phyloP scores from a whole-genome alignment of 2,888 invertebrate genomes.

The Abrostola tripartita region DNA sequence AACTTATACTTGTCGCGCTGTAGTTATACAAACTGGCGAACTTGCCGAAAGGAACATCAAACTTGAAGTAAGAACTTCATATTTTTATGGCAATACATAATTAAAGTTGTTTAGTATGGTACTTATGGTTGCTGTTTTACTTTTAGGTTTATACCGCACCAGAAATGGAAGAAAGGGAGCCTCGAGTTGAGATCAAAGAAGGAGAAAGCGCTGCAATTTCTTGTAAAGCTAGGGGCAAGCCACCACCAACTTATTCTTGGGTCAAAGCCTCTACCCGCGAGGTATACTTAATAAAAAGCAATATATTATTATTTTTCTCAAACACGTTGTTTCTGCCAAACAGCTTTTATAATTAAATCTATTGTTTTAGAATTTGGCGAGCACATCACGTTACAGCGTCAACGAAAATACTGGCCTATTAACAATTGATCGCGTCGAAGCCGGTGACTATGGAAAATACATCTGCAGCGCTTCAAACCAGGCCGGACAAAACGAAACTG shows the following conservation, averaged over 20 bases:
- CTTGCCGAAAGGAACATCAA: conserved; percentile 93
- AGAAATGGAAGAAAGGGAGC: conserved; percentile 90
- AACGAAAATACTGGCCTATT: conserved; percentile 91
- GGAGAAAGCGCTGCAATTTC: conserved; percentile 92
- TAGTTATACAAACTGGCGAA: conserved; percentile 94
- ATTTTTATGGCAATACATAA: too few relatives aligned
- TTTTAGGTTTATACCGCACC: conserved; percentile 92
- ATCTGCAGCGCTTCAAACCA: conserved; percentile 94
- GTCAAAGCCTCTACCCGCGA: conserved; percentile 92
- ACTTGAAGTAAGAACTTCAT: conserved; percentile 89
- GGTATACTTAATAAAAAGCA: conserved; percentile 58
- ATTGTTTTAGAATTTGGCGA: conserved; percentile 89
- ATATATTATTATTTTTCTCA: not conserved
- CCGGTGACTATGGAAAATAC: conserved; percentile 94
- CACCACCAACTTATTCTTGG: conserved; percentile 95
- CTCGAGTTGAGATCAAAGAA: conserved; percentile 92
- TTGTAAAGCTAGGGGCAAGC: conserved; percentile 95
- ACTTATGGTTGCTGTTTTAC: not conserved
- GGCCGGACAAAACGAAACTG: conserved; percentile 91
- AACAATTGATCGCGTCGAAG: conserved; percentile 92
- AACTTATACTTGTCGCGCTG: conserved; percentile 95
- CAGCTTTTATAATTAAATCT: not conserved
- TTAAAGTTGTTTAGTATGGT: too few relatives aligned
- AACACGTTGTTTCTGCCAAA: not conserved
- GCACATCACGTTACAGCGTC: conserved; percentile 90